Evolutionary conservation across 53 echinoderm and acorn worm species (phyloP), one percentile per base, ranked within the genome.

Genomic region (Hippasteria phrygiana): DNA sequence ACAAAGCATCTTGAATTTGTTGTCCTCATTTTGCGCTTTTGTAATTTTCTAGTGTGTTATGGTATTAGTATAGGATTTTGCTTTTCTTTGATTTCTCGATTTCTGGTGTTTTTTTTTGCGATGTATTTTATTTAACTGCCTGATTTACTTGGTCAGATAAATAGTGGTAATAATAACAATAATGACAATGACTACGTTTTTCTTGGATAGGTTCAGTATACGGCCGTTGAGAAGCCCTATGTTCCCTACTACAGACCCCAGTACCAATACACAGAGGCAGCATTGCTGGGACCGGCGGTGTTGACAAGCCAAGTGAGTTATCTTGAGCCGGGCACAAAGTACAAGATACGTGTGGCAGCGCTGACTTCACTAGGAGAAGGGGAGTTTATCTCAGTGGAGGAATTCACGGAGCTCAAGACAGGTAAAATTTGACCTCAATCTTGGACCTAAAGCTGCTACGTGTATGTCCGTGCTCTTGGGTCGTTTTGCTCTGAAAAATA

Each of bases 241-340:
- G 20, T 64, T 12, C 45, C 65, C 43, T 9, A 4, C 32, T 82
- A 64, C n/a, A 0, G n/a, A 4, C 47, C 80, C 5, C 26, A 41
- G 0, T 6, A 14, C 0, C 8, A 17, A 2, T 65, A 4, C 31
- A 43, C 32, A 13, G 82, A 32, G 32, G 17, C 12, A 1, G 42
- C 43, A 2, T 12, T 32, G 16, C 43, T 82, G 18, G 82, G 64
- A 82, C 82, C 82, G 1, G 65, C n/a, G 3, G 50, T 51, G 10
- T 82, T 75, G 11, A 50, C 66, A 8, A 20, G 14, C 45, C 28
- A 20, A 20, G 3, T 82, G 17, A 40, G n/a, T 9, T 48, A 64
- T 22, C 89, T 95, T 43, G 87, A 91, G 1, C 89, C 95, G 0
- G 91, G 93, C 13, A 95, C 95, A 7, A 87, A 92, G 59, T 95